phyloP scores from a whole-genome alignment of 23 tunicate species.

The Botrylloides violaceus region DNA sequence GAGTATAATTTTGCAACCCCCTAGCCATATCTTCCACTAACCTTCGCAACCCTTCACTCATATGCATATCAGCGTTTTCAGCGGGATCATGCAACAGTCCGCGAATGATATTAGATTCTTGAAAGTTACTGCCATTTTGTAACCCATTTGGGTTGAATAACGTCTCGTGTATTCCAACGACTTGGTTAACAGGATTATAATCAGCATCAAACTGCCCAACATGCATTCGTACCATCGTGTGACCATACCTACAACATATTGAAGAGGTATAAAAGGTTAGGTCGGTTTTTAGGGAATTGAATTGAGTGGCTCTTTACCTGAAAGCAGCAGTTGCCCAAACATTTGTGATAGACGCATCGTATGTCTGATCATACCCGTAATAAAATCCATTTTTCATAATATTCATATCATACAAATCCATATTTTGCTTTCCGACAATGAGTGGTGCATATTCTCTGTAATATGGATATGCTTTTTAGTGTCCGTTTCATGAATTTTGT shows the following conservation, averaged over 20 bases:
- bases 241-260: constrained; percentile 42
- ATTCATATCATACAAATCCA: constrained; percentile 43
- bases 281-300: background rate
- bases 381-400: constrained; percentile 43
- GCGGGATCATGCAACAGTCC: constrained; percentile 58
- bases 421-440: constrained; percentile 42
- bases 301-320: constrained; percentile 21
- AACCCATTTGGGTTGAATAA: constrained; percentile 30
- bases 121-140: background rate
- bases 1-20: no score
- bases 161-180: constrained; percentile 19
- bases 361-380: constrained; percentile 68
- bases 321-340: constrained; percentile 83
- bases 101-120: constrained; percentile 32
- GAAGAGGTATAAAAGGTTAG: background rate
- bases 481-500: background rate
- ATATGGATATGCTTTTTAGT: background rate
- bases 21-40: constrained; percentile 9
- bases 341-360: constrained; percentile 67
- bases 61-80: constrained; percentile 18
- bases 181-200: constrained; percentile 13
- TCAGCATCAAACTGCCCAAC: constrained; percentile 23
- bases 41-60: constrained; percentile 27
- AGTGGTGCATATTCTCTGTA: constrained; percentile 48
- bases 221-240: constrained; percentile 45